Conservation (phyloP, 2,113 vertebrate genomes). For the Aegithalos caudatus region DNA sequence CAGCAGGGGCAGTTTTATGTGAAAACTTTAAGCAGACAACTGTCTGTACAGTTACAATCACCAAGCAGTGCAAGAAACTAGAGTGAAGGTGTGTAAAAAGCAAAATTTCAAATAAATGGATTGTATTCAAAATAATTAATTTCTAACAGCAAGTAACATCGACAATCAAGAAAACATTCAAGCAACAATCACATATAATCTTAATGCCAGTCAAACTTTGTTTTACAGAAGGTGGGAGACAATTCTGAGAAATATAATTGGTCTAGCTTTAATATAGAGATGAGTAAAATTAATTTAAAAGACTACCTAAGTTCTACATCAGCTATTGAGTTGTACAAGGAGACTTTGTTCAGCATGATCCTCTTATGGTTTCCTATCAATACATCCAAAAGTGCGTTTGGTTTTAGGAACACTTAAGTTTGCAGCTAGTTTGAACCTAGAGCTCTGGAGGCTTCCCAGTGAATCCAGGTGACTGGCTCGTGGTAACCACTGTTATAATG, state of each 20-base stretch:
- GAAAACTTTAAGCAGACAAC: background rate
- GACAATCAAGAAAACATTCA: background rate
- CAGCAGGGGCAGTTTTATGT: background rate
- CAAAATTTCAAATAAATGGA: background rate
- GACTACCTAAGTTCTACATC: background rate
- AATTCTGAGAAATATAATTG: background rate
- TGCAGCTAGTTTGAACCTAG: background rate
- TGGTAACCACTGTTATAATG: background rate
- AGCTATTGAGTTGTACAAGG: background rate
- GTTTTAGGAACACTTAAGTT: background rate
- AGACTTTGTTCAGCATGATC: background rate
- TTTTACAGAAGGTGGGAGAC: background rate
- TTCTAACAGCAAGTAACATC: background rate
- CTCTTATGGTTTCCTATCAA: background rate
- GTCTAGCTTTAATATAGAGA: background rate
- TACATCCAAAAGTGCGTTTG: background rate
- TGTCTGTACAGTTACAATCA: background rate
- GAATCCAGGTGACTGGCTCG: background rate
- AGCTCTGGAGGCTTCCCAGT: background rate
- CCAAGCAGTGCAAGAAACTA: background rate
- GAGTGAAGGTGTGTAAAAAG: background rate
- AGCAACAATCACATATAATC: background rate
- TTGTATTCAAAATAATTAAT: background rate
- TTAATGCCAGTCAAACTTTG: background rate
- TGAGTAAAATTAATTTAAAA: background rate